Percentiles rank a stretch among this genome's conserved stretches.
Conservation (phyloP, 2,888 invertebrate genomes). For the Bembecia ichneumoniformis region DNA sequence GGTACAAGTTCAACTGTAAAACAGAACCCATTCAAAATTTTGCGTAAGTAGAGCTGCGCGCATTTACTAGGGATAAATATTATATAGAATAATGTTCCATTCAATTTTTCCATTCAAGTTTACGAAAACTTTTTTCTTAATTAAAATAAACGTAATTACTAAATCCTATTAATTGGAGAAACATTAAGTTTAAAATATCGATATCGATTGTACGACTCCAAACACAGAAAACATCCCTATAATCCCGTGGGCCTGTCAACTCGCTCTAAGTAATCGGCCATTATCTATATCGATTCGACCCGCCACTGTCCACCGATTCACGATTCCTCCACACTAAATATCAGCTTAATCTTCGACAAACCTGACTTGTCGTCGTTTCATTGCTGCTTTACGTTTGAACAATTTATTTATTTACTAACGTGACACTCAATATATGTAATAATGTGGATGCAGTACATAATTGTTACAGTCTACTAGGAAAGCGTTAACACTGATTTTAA, state of each 20-base stretch:
- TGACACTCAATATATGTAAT: background rate
- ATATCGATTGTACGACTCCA: background rate
- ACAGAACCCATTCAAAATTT: too few relatives aligned
- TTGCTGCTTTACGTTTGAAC: background rate
- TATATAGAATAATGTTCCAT: too few relatives aligned
- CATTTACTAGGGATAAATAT: too few relatives aligned
- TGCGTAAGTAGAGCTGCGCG: too few relatives aligned
- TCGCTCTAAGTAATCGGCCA: conserved; percentile 50
- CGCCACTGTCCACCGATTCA: conserved; percentile 27
- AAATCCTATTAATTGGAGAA: too few relatives aligned
- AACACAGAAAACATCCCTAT: conserved; percentile 18
- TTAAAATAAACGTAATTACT: too few relatives aligned
- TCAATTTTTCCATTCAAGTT: too few relatives aligned
- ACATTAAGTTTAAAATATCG: background rate
- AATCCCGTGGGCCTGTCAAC: conserved; percentile 44
- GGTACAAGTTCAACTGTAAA: too few relatives aligned
- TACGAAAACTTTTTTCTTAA: too few relatives aligned
- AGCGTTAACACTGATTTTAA: conserved; percentile 13
- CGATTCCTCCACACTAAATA: conserved; percentile 12
- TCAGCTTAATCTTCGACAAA: background rate
- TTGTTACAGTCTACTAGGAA: background rate
- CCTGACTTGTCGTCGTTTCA: background rate
- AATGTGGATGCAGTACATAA: background rate
- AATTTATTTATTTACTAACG: background rate
- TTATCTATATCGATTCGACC: conserved; percentile 49